These are phyloP conservation scores for Micrastur ruficollis DNA, from an alignment of 2,797 vertebrate species.

Conservation along the genomic window DNA sequence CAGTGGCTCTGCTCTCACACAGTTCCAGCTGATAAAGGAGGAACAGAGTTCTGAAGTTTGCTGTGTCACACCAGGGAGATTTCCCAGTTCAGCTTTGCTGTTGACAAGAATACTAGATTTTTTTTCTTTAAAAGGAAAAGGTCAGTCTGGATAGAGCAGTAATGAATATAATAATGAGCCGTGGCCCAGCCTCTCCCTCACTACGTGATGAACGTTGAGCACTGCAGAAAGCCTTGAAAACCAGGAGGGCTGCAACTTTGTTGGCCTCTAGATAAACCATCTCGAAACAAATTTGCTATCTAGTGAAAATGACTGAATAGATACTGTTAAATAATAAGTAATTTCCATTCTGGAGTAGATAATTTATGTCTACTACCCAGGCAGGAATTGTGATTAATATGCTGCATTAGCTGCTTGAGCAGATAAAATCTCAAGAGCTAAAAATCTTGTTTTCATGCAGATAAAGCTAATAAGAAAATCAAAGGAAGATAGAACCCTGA, in stretches of 20 bases:
- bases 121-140: not conserved
- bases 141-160: not conserved
- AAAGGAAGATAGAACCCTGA: not conserved
- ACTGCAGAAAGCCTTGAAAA: not conserved
- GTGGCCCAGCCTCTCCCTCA: not conserved
- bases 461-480: constrained; percentile 31
- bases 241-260: not conserved
- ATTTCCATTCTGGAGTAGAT: not conserved
- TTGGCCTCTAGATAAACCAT: not conserved
- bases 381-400: constrained; percentile 17
- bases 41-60: not conserved
- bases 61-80: not conserved
- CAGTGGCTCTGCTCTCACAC: not conserved
- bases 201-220: not conserved
- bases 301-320: not conserved
- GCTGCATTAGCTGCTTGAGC: not conserved
- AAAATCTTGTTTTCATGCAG: constrained; percentile 32
- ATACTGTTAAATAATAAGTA: not conserved
- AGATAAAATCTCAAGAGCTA: constrained; percentile 34
- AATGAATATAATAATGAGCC: not conserved
- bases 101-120: not conserved
- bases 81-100: not conserved
- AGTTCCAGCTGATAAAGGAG: not conserved
- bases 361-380: not conserved
- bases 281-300: not conserved